Evolutionary conservation across 1,140 invertebrate species (phyloP), one percentile per base, ranked within the genome.

Genomic region (Coelopa frigida): DNA sequence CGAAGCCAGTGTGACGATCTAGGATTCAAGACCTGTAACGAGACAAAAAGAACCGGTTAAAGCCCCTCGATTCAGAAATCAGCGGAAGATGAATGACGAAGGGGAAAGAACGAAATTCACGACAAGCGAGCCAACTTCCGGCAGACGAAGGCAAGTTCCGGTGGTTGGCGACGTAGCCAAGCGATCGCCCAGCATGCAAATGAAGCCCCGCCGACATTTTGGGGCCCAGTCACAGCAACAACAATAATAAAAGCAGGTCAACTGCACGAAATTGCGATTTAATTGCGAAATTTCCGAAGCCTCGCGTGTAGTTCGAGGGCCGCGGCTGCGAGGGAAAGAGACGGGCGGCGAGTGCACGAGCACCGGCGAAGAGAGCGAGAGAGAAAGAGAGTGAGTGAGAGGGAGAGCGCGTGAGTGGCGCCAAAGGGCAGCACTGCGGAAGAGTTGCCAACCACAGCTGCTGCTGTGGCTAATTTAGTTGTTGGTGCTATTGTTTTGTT

Each of bases 1-100:
- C 61, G 78, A 71, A 71, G 77, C 80, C 81, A 83, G 80, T 71
- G 81, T 83, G 79, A 73, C 67, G 66, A 70, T 48, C 35, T 27
- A 29, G 37, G 27, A 36, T 32, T 31, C 37, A 45, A 45, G 39
- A 37, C 21, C 45, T 29, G 17, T 3, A 46, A 46, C 12, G 37
- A 8, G 22, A 26, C 7, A 11, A 26, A 41, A 26, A 15, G 5
- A 14, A 20, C 2, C 24, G 18, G 29, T 10, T 18, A 38, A 38
- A 38, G n/a, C 27, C 14, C 8, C 8, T 29, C 14, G 14, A 29
- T 29, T 29, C 8, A 29, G 14, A 29, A 10, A 29, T 29, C 8
- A 14, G 8, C 14, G 8, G 8, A 14, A 29, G 14, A 29, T 29
- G 14, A 14, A 29, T 10, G 27, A 29, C 27, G 27, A 29, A 29